Evolutionary conservation across 2,797 vertebrate species (phyloP), one percentile per base, ranked within the genome.

Genomic region (Iguana delicatissima): DNA sequence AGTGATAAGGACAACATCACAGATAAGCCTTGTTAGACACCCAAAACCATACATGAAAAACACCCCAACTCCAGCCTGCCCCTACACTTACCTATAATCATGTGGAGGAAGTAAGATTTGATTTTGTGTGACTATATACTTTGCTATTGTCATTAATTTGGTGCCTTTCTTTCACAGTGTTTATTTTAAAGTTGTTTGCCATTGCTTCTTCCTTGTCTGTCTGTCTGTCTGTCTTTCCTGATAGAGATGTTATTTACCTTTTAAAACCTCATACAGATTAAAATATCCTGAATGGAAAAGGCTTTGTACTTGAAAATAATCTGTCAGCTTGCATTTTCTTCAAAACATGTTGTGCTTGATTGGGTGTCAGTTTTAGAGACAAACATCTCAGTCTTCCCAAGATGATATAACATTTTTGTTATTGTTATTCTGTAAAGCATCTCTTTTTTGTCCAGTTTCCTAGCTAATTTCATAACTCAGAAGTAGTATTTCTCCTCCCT

Each of bases 401-500:
- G 13, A 84, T 62, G 0, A 0, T 74, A 69, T n/a, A 38, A 74
- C 20, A n/a, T 46, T 84, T 57, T 89, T 76, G 18, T 64, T 14
- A 5, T 35, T 42, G 8, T 73, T 74, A 35, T 81, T 85, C 76
- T 85, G 38, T 69, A 50, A 5, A 20, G 26, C 35, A 35, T 62
- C 52, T 50, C 52, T 57, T 72, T 85, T 89, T 74, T 67, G 67
- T 52, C n/a, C 42, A 85, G 64, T 93, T 93, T 91, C 86, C 76
- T 85, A 29, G 42, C 79, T 89, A 6, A 73, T 85, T 90, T 93
- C 18, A 77, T 92, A 92, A 29, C 64, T 55, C 32, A 77, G 4
- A 4, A 13, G 91, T 94, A 87, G 80, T 52, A 77, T 79, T 95
- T 93, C 85, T 92, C 85, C 57, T 93, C 93, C 29, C n/a, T 89